These are phyloP conservation scores for Nomada hirtipes DNA, from an alignment of 2,888 invertebrate species.

Conservation along the genomic window DNA sequence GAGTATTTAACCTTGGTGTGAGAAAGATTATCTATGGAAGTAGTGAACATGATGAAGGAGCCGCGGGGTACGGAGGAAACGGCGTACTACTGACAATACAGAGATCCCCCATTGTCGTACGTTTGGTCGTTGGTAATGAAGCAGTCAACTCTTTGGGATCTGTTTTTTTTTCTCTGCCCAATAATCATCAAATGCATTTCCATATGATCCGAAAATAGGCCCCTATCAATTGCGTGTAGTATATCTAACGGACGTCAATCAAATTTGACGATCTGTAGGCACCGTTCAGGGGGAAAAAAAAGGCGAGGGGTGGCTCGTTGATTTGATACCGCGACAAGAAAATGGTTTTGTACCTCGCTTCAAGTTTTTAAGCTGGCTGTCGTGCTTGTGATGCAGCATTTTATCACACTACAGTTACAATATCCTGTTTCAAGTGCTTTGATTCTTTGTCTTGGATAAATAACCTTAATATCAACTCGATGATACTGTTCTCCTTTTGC, in stretches of 20 bases:
- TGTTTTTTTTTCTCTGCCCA: slow-evolving; percentile 23
- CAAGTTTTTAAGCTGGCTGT: slow-evolving; percentile 42
- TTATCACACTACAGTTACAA: slow-evolving; percentile 53
- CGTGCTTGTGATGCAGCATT: slow-evolving; percentile 53
- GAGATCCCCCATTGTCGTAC: slow-evolving; percentile 60
- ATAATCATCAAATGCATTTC: slow-evolving; percentile 25
- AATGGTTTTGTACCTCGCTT: slow-evolving; percentile 33
- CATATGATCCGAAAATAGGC: slow-evolving; percentile 19
- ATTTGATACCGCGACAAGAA: slow-evolving; percentile 40
- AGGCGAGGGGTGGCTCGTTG: slow-evolving; percentile 41
- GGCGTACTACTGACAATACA: slow-evolving; percentile 56
- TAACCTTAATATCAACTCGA: slow-evolving; percentile 29
- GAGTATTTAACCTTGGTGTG: slow-evolving; percentile 55
- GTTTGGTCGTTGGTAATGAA: slow-evolving; percentile 63
- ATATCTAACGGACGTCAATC: slow-evolving; percentile 54
- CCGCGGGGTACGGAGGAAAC: slow-evolving; percentile 32
- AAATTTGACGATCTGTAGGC: slow-evolving; percentile 40
- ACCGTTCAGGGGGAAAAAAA: slow-evolving; percentile 37
- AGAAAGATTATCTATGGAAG: slow-evolving; percentile 58
- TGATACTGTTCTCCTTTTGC: slow-evolving; percentile 15
- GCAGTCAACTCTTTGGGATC: slow-evolving; percentile 49
- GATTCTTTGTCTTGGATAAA: slow-evolving; percentile 18
- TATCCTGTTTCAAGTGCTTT: slow-evolving; percentile 34
- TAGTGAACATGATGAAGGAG: slow-evolving; percentile 28
- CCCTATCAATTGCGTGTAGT: slow-evolving; percentile 44